Conservation (phyloP, 2,113 vertebrate species). For the Callipepla squamata region DNA sequence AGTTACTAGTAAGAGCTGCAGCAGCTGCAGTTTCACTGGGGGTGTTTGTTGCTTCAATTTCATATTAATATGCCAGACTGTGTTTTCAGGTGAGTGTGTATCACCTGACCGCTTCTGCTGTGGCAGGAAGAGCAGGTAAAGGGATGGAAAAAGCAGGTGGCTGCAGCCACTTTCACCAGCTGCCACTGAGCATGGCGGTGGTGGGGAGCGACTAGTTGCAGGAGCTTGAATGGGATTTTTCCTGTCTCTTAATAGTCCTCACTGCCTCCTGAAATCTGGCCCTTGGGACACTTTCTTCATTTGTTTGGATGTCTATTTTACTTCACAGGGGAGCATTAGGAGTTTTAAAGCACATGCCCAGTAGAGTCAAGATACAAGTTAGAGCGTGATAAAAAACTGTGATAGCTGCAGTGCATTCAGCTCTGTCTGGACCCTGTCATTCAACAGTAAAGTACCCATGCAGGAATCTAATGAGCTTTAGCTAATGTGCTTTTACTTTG, state of each 20-base stretch:
- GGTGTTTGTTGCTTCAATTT: not conserved
- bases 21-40: not conserved
- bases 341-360: not conserved
- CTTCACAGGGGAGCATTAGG: not conserved
- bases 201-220: not conserved
- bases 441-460: not conserved
- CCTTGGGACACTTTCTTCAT: not conserved
- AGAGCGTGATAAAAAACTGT: not conserved
- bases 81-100: accelerated
- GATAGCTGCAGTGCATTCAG: not conserved
- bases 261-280: not conserved
- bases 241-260: not conserved
- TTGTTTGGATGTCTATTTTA: not conserved
- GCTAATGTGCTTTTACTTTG: not conserved
- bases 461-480: not conserved
- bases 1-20: not conserved
- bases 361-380: not conserved
- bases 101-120: not conserved
- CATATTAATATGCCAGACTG: not conserved
- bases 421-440: not conserved
- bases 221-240: not conserved
- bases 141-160: not conserved
- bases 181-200: not conserved
- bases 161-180: not conserved
- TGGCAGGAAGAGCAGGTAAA: accelerated